Evolutionary conservation across 2,797 vertebrate genomes (phyloP).

Genomic region (Peromyscus eremicus): DNA sequence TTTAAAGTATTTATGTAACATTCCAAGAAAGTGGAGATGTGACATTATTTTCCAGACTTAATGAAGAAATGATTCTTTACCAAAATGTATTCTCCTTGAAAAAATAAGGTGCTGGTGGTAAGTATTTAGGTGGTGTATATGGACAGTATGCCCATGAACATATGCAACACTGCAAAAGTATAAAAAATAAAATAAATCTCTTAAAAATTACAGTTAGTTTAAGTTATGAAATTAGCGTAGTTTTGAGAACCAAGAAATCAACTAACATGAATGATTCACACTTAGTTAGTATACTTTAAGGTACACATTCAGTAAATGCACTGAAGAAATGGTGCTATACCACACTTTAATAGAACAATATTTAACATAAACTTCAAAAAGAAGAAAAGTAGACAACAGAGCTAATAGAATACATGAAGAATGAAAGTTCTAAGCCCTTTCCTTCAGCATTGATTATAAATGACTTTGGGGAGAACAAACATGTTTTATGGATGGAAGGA

Average conservation of each 20-base stretch:
- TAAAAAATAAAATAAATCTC: not conserved
- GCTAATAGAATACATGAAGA: not conserved
- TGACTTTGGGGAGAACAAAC: not conserved
- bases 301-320: not conserved
- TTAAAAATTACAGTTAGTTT: not conserved
- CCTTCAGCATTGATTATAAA: not conserved
- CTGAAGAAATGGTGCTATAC: not conserved
- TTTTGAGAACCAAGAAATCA: not conserved
- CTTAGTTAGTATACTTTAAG: not conserved
- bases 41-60: not conserved
- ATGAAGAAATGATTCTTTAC: not conserved
- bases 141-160: no score
- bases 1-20: not conserved
- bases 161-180: not conserved
- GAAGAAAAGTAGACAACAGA: not conserved
- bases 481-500: not conserved
- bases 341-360: not conserved
- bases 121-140: not conserved
- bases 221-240: conserved; percentile 15
- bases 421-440: not conserved
- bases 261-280: not conserved
- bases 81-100: not conserved
- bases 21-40: not conserved
- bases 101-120: not conserved
- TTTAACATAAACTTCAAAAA: not conserved